Conservation (phyloP, 1,140 invertebrate species). For the Samia ricini region DNA sequence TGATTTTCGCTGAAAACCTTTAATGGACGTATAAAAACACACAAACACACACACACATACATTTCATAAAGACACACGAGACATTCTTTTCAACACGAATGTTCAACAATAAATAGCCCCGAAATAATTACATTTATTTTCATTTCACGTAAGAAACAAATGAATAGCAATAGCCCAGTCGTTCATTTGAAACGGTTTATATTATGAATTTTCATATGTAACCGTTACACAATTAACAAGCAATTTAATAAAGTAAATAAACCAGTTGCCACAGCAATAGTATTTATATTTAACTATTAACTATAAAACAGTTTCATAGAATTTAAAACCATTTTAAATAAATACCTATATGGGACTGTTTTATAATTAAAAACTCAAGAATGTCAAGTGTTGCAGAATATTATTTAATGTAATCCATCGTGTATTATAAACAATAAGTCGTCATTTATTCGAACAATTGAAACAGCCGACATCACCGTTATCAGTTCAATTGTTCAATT, state of each 20-base stretch:
- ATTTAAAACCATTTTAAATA: background rate
- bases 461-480: background rate
- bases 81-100: conserved; percentile 66
- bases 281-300: conserved; percentile 47
- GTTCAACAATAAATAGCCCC: conserved; percentile 60
- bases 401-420: conserved; percentile 74
- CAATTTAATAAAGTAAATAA: conserved; percentile 35
- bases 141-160: conserved; percentile 47
- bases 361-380: conserved; percentile 41
- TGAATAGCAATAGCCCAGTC: conserved; percentile 66
- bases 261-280: conserved; percentile 66
- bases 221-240: conserved; percentile 22
- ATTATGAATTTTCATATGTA: conserved; percentile 12
- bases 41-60: too few relatives aligned
- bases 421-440: conserved; percentile 68
- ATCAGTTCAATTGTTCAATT: conserved; percentile 20
- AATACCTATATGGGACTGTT: background rate
- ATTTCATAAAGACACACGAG: too few relatives aligned
- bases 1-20: conserved; percentile 34
- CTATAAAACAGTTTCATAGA: conserved; percentile 37
- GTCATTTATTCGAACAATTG: background rate
- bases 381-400: conserved; percentile 77
- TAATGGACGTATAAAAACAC: conserved; percentile 29
- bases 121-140: conserved; percentile 46
- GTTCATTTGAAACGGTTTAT: conserved; percentile 48